Evolutionary conservation across 2,113 vertebrate species (phyloP).

Genomic region (Amia ocellicauda): DNA sequence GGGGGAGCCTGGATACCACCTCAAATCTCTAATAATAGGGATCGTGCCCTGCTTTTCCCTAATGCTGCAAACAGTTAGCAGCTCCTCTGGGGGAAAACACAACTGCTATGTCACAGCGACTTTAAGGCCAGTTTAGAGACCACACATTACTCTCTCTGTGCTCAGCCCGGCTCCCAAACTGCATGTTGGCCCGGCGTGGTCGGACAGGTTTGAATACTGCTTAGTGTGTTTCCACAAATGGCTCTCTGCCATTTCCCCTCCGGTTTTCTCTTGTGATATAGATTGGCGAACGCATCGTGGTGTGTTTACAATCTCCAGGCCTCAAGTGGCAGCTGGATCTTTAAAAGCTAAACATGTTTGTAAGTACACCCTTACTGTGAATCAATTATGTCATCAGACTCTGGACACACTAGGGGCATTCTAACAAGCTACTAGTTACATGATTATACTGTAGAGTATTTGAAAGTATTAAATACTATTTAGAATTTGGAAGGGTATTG

Average conservation of each 20-base stretch:
- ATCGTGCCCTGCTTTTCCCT: too few relatives aligned
- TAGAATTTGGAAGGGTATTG: neutral
- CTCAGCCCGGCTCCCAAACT: neutral
- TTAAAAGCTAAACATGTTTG: constrained; percentile 21
- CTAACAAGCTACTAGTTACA: neutral
- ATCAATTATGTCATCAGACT: constrained; percentile 24
- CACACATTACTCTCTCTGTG: neutral
- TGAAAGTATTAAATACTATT: too few relatives aligned
- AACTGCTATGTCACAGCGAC: too few relatives aligned
- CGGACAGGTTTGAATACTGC: neutral
- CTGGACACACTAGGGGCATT: neutral
- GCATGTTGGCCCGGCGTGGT: neutral
- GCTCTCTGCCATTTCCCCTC: constrained; percentile 21
- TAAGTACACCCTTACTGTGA: constrained; percentile 20
- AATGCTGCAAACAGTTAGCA: too few relatives aligned
- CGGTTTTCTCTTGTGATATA: constrained; percentile 12
- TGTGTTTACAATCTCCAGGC: constrained; percentile 11
- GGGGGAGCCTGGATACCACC: too few relatives aligned
- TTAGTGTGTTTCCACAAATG: constrained; percentile 1
- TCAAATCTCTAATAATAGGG: too few relatives aligned
- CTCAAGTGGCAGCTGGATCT: constrained; percentile 10
- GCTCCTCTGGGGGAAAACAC: too few relatives aligned
- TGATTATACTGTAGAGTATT: too few relatives aligned
- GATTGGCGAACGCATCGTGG: neutral
- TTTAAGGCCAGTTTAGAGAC: neutral